A percentile compares a stretch with the other conserved stretches of the same genome.
phyloP scores from a whole-genome alignment of 2,888 invertebrate species.

The Ischnura elegans region DNA sequence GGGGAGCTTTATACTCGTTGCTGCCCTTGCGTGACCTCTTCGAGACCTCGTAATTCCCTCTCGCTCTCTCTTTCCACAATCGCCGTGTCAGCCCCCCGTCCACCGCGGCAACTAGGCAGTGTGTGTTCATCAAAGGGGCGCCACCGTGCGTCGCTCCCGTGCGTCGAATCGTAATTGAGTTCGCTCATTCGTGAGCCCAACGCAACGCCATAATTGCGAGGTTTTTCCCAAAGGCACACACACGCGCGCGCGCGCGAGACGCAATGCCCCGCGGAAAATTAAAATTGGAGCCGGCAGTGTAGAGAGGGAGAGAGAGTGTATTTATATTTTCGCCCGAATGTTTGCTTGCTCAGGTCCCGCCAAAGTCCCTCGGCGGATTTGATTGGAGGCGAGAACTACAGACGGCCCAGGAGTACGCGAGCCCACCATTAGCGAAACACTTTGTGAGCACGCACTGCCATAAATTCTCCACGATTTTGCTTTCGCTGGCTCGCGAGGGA shows the following conservation, averaged over 20 bases:
- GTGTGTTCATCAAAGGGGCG: constrained; percentile 4
- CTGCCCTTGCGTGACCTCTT: not conserved
- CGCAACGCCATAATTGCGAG: not conserved
- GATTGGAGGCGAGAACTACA: not conserved
- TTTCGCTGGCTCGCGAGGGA: too few relatives aligned
- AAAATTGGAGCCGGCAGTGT: not conserved
- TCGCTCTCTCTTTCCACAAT: not conserved
- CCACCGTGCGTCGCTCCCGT: not conserved
- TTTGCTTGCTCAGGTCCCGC: not conserved
- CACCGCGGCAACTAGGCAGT: not conserved
- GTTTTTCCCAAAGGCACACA: not conserved
- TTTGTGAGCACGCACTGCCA: not conserved
- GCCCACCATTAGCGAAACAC: not conserved
- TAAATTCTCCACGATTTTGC: not conserved
- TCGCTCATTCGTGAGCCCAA: not conserved
- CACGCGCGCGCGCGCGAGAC: too few relatives aligned
- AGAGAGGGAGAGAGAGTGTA: not conserved
- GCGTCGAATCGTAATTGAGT: not conserved
- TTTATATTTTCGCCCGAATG: not conserved
- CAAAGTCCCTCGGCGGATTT: constrained; percentile 12
- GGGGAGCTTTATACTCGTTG: not conserved
- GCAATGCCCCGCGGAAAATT: not conserved
- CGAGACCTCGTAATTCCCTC: not conserved
- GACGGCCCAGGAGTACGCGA: not conserved
- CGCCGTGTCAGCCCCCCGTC: not conserved